A percentile compares a stretch with the other conserved stretches of the same genome.
Conservation (phyloP, 2,113 vertebrate species). For the Campylomormyrus numenius region DNA sequence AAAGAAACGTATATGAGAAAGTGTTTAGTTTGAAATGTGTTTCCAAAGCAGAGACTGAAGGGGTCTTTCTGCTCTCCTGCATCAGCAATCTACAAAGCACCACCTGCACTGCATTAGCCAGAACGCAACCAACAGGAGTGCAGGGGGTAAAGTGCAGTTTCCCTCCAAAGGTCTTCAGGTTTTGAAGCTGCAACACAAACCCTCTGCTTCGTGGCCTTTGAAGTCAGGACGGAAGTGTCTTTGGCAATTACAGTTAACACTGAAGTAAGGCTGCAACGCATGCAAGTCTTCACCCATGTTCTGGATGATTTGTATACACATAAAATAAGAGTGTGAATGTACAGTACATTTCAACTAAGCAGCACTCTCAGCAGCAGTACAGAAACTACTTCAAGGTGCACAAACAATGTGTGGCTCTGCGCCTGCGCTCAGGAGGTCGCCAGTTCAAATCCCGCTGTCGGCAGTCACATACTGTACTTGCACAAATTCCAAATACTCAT, state of each 20-base stretch:
- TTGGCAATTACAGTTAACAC: background rate
- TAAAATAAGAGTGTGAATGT: background rate
- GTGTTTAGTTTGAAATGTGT: background rate
- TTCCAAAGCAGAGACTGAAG: background rate
- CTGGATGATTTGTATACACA: background rate
- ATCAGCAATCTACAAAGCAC: constrained; percentile 4
- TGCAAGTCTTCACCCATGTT: background rate
- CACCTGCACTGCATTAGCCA: constrained; percentile 38
- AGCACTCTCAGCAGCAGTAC: background rate
- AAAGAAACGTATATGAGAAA: background rate
- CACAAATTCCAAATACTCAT: background rate
- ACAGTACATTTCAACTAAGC: background rate
- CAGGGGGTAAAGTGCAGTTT: background rate
- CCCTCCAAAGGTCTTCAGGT: background rate
- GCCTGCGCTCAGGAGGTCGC: background rate
- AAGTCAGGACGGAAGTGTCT: background rate
- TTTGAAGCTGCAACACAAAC: background rate
- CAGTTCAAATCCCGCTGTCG: background rate
- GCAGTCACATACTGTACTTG: background rate
- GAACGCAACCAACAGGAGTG: background rate
- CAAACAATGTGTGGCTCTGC: background rate
- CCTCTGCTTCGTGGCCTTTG: background rate
- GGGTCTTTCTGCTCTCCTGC: background rate
- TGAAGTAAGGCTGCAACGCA: background rate
- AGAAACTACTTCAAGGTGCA: background rate